A percentile compares a stretch with the other conserved stretches of the same genome.
Conservation (phyloP, 2,797 vertebrate genomes). For the Pogoniulus pusillus region DNA sequence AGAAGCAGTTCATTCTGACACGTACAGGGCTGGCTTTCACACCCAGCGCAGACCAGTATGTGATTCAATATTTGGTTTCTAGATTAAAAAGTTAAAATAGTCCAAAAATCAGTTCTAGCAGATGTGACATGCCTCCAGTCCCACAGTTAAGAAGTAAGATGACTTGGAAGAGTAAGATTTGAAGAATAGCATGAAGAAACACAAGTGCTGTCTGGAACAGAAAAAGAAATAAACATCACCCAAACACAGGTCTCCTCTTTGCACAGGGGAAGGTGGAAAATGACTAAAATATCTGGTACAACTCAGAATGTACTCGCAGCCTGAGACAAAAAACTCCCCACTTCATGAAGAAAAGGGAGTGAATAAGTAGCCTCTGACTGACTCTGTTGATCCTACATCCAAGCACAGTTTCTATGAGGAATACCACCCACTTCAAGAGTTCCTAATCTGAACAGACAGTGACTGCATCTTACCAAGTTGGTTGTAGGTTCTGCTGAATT, state of each 20-base stretch:
- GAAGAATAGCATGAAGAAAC: neutral
- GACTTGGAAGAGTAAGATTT: neutral
- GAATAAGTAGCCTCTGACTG: neutral
- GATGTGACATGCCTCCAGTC: neutral
- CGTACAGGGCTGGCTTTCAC: neutral
- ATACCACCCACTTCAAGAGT: neutral
- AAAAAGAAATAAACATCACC: neutral
- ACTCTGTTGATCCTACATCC: neutral
- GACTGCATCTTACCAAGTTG: constrained; percentile 81
- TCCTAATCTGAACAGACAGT: neutral
- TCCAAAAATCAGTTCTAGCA: neutral
- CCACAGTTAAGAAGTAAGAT: neutral
- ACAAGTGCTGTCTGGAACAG: neutral
- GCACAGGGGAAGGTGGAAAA: neutral
- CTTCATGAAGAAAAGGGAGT: neutral
- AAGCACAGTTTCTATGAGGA: neutral
- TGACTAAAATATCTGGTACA: neutral
- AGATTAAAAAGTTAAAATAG: neutral
- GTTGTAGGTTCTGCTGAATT: constrained; percentile 78
- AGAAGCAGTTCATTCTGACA: neutral
- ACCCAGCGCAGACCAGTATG: neutral
- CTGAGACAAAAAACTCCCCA: neutral
- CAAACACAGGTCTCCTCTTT: neutral
- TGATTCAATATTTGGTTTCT: neutral
- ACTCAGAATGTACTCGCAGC: neutral